Base-by-base conservation (phyloP, 2,113 vertebrate genomes). In the Merops nubicus region DNA sequence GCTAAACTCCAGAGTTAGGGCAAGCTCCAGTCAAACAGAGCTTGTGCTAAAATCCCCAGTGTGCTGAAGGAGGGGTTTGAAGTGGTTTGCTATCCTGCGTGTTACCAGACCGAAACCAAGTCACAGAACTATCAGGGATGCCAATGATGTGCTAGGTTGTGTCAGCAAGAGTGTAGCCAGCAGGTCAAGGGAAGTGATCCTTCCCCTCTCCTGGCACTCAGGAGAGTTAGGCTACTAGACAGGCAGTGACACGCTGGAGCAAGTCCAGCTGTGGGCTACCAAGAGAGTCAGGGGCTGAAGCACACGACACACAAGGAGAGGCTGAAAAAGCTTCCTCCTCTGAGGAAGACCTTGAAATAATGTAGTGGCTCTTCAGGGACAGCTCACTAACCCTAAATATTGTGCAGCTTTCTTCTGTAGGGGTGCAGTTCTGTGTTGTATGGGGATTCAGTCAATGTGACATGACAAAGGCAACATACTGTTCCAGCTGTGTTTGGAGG, bases 271-370 rank as follows among this genome's bases (percentile, higher is more conserved):
- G 14, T 15, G 38, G 47, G 42, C 15, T 33, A 1, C 25, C 25
- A 18, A 43, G 26, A 1, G 10, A 5, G 16, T 3, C 0, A 5
- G 19, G 36, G 29, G 4, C 29, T 57, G 7, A 23, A 33, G 64
- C 51, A 26, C 20, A 9, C 0, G 2, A 16, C 20, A 0, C 2
- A 11, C 0, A 2, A 47, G 18, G 42, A 48, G 12, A 68, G 26
- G 17, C 12, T 33, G 42, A 26, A 76, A 47, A 21, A 3, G 1
- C 9, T 43, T 33, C 18, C 9, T 77, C 5, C 54, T 43, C 18
- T 31, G 20, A 51, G 56, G 36, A 33, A 38, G 17, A 33, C 17
- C 19, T n/a, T 63, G 38, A 59, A 5, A 9, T 38, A 2, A 5
- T 13, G 45, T 40, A 50, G 36, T 33, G 40, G 15, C 13, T 47